phyloP scores from a whole-genome alignment of 1,140 invertebrate species.

The Pogonomyrmex barbatus region DNA sequence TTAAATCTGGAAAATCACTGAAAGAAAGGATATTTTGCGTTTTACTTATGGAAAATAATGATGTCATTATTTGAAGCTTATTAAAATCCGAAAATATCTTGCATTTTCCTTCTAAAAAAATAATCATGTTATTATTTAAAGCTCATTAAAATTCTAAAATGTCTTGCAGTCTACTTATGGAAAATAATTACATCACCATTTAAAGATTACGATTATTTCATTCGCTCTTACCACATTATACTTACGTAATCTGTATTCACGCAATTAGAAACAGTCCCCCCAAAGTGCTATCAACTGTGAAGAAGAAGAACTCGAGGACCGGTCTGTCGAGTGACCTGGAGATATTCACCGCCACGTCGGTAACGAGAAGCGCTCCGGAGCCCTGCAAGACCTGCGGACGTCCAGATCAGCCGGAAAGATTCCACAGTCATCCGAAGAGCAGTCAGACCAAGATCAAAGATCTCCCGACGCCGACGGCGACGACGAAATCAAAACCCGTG shows the following conservation, averaged over 20 bases:
- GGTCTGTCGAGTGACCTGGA: conserved; percentile 76
- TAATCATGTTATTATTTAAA: not conserved
- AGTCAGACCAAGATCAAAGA: conserved; percentile 67
- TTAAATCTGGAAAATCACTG: too few species aligned
- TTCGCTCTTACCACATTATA: not conserved
- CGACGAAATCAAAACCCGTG: conserved; percentile 48
- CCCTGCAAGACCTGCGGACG: conserved; percentile 88
- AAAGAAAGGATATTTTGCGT: too few species aligned
- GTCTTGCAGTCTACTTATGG: not conserved
- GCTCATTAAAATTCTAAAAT: not conserved
- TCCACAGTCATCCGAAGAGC: conserved; percentile 87
- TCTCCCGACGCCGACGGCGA: conserved; percentile 22
- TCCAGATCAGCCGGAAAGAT: conserved; percentile 87
- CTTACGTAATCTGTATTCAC: not conserved
- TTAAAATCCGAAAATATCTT: too few species aligned
- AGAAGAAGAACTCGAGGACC: conserved; percentile 68
- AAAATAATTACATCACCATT: not conserved
- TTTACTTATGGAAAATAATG: too few species aligned
- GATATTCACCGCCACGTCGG: conserved; percentile 73
- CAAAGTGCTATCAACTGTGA: conserved; percentile 70
- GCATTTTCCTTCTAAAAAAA: too few species aligned
- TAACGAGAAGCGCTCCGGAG: conserved; percentile 82
- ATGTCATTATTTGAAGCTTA: too few species aligned
- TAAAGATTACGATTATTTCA: not conserved
- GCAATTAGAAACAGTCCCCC: conserved; percentile 52